Conservation (phyloP, 2,888 invertebrate species). For the Calliopum simillimum region DNA sequence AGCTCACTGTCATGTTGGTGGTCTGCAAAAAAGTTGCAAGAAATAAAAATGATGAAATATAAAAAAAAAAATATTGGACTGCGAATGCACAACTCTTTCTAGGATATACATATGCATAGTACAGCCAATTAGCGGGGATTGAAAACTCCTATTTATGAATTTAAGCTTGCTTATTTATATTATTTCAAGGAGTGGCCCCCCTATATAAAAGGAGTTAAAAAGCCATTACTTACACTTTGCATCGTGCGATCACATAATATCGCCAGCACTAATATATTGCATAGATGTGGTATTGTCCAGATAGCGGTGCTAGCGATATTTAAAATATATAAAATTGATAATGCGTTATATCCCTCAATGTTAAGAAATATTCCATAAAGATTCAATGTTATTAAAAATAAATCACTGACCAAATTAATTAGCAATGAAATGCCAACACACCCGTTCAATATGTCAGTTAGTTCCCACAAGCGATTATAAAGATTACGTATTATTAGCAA, state of each 20-base stretch:
- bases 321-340: constrained; percentile 50
- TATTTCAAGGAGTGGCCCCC: too few species aligned
- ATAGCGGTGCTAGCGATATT: constrained; percentile 54
- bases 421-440: constrained; percentile 62
- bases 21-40: constrained; percentile 59
- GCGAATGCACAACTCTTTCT: too few species aligned
- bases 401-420: constrained; percentile 63
- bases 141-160: too few species aligned
- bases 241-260: constrained; percentile 60
- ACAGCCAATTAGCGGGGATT: too few species aligned
- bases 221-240: constrained; percentile 62
- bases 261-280: constrained; percentile 59
- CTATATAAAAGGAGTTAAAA: too few species aligned
- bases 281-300: constrained; percentile 61
- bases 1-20: constrained; percentile 62
- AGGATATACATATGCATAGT: too few species aligned
- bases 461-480: constrained; percentile 61
- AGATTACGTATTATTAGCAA: constrained; percentile 56
- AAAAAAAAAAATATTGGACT: too few species aligned
- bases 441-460: constrained; percentile 56
- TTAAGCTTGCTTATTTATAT: too few species aligned
- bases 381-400: constrained; percentile 62
- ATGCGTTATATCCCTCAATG: constrained; percentile 53
- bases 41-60: background rate
- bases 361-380: constrained; percentile 65